A percentile compares a stretch with the other conserved stretches of the same genome.
These are phyloP conservation scores for Ellobium chinense DNA, from an alignment of 2,888 invertebrate genomes.

Conservation along the genomic window DNA sequence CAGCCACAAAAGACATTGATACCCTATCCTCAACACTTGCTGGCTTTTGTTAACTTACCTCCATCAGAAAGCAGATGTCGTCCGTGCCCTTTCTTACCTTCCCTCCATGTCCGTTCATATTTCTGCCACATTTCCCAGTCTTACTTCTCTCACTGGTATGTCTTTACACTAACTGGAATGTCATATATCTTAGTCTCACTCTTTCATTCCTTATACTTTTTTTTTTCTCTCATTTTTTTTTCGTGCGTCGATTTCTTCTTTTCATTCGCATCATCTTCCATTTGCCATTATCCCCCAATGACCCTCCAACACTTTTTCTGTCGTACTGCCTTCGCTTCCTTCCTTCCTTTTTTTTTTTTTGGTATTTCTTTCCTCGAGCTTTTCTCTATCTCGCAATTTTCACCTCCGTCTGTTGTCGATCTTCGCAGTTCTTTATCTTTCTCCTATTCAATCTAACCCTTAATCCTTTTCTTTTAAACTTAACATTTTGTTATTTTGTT, in stretches of 20 bases:
- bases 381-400: background rate
- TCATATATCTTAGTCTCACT: background rate
- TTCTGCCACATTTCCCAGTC: background rate
- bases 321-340: background rate
- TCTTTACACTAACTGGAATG: background rate
- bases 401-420: no score
- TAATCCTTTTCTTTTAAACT: no score
- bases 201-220: slow-evolving; percentile 5
- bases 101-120: background rate
- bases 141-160: background rate
- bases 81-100: no score
- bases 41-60: no score
- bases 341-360: background rate
- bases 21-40: no score
- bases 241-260: background rate
- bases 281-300: background rate
- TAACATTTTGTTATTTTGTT: no score
- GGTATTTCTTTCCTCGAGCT: background rate
- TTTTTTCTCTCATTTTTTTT: background rate
- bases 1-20: no score
- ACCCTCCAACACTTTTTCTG: background rate
- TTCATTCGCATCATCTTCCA: background rate
- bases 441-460: background rate
- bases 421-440: background rate
- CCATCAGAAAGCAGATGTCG: no score